Conservation (phyloP, 2,797 vertebrate genomes). For the Dermochelys coriacea region DNA sequence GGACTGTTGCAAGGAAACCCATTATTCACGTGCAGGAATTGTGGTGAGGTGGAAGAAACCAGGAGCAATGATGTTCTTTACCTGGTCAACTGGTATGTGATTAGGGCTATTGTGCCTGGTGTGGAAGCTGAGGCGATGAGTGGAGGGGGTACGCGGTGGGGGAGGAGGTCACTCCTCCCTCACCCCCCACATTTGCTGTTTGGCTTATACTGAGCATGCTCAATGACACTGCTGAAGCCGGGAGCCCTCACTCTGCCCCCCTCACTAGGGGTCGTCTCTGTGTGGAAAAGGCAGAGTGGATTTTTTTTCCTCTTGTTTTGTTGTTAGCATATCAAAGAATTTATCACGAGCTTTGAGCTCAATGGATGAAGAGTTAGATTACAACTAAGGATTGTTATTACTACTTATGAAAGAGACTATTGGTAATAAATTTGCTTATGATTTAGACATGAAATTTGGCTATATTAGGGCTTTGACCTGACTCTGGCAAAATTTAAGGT, state of each 20-base stretch:
- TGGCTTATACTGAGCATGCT: too few relatives aligned
- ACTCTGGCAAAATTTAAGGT: background rate
- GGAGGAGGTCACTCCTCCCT: too few relatives aligned
- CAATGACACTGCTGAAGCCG: too few relatives aligned
- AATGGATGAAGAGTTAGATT: background rate
- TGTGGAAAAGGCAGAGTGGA: background rate
- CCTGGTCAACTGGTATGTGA: background rate
- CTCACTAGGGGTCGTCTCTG: too few relatives aligned
- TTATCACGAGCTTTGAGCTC: background rate
- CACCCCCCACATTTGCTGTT: too few relatives aligned
- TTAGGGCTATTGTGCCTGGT: background rate
- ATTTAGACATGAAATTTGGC: background rate
- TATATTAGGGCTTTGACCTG: background rate
- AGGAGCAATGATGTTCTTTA: background rate
- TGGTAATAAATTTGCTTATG: background rate
- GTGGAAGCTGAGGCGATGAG: background rate
- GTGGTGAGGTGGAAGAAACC: background rate
- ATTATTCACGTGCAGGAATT: background rate
- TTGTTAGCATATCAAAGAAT: background rate
- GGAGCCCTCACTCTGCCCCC: too few relatives aligned
- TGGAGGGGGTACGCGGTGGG: too few relatives aligned
- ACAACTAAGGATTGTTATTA: background rate
- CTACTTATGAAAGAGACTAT: background rate
- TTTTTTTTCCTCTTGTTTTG: background rate
- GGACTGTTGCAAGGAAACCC: background rate